phyloP scores from a whole-genome alignment of 2,113 vertebrate species.

The Marcusenius ussheri region DNA sequence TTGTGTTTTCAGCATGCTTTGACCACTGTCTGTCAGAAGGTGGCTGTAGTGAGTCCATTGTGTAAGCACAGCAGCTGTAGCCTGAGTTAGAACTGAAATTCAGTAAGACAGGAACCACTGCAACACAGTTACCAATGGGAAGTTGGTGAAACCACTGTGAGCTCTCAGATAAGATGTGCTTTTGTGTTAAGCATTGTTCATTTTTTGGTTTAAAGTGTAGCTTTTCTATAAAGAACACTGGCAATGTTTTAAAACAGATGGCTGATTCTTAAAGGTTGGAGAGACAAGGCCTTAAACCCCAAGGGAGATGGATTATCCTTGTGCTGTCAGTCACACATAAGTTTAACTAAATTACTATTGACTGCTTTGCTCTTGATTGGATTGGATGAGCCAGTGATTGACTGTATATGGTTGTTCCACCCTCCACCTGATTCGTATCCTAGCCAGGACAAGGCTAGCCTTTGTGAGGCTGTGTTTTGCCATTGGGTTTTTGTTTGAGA shows the following conservation, averaged over 20 bases:
- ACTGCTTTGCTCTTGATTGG: background rate
- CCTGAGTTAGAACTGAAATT: background rate
- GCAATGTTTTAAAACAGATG: background rate
- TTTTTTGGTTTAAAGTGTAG: background rate
- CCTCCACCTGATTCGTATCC: background rate
- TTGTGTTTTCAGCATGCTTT: background rate
- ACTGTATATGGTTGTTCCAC: background rate
- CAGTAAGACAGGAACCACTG: background rate
- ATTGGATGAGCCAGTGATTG: background rate
- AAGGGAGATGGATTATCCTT: background rate
- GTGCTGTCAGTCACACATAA: background rate
- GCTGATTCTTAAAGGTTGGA: background rate
- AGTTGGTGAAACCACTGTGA: background rate
- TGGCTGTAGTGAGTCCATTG: background rate
- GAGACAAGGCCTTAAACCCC: background rate
- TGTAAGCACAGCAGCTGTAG: background rate
- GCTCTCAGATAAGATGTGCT: background rate
- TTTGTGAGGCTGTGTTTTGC: background rate
- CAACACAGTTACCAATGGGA: background rate
- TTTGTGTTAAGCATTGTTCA: background rate
- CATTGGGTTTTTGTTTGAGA: background rate
- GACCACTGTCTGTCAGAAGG: background rate
- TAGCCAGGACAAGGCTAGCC: background rate
- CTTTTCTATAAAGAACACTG: background rate
- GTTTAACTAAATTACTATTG: background rate